These are phyloP conservation scores for Anas platyrhynchos DNA, from an alignment of 2,113 vertebrate genomes.

Conservation along the genomic window DNA sequence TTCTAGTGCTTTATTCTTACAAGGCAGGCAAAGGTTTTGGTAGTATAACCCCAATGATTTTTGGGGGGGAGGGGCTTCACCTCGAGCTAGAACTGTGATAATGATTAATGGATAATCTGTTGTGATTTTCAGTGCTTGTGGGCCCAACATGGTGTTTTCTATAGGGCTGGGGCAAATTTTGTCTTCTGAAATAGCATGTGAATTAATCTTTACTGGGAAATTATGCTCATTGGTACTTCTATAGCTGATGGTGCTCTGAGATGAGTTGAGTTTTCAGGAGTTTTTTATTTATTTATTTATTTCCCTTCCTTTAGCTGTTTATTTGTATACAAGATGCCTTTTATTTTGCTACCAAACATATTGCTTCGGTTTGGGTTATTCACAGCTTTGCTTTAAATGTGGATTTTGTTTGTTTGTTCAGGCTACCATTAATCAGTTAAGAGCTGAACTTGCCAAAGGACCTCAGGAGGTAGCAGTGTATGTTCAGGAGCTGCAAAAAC, in stretches of 20 bases:
- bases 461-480: slow-evolving; percentile 95
- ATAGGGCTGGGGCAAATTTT: background rate
- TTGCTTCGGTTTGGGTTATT: background rate
- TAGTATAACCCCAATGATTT: background rate
- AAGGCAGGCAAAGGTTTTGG: background rate
- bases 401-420: slow-evolving; percentile 60
- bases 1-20: background rate
- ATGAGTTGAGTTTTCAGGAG: background rate
- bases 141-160: background rate
- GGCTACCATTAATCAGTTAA: slow-evolving; percentile 89
- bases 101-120: background rate
- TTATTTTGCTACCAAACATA: background rate
- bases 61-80: background rate
- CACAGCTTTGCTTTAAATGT: slow-evolving; percentile 1
- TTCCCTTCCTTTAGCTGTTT: background rate
- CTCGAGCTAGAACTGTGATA: background rate
- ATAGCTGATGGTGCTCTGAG: background rate
- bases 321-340: background rate
- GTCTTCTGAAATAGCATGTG: background rate
- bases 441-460: slow-evolving; percentile 91
- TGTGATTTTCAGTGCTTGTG: background rate
- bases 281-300: background rate
- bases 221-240: background rate
- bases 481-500: slow-evolving; percentile 90
- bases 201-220: background rate